A percentile compares a stretch with the other conserved stretches of the same genome.
Conservation (phyloP, 1,140 invertebrate species). For the Conopomorpha cramerella region DNA sequence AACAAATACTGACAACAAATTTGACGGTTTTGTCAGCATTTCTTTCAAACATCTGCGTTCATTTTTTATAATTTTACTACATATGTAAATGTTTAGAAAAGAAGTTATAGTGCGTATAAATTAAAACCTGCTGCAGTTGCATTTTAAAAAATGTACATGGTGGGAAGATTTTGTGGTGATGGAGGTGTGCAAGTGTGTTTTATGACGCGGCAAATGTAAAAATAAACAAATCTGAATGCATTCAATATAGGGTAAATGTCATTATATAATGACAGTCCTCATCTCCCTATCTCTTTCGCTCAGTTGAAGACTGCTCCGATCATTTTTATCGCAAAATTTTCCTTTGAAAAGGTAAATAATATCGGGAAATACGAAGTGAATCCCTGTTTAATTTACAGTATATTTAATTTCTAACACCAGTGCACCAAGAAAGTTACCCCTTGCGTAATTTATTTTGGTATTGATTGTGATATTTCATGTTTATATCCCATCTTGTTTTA, state of each 20-base stretch:
- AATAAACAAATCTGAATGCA: not conserved
- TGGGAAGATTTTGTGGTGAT: not conserved
- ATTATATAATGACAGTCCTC: not conserved
- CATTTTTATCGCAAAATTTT: conserved; percentile 7
- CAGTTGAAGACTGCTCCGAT: conserved; percentile 2
- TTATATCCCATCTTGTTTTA: too few species aligned
- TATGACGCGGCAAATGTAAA: not conserved
- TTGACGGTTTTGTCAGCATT: too few species aligned
- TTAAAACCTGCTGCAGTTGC: too few species aligned
- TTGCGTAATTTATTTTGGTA: not conserved
- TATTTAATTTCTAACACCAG: too few species aligned
- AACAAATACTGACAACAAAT: too few species aligned
- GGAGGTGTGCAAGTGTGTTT: not conserved
- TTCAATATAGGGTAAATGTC: not conserved
- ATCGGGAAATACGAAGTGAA: conserved; percentile 7
- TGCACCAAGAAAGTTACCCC: too few species aligned
- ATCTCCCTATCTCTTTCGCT: not conserved
- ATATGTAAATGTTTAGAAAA: too few species aligned
- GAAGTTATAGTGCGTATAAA: too few species aligned
- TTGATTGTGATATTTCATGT: not conserved
- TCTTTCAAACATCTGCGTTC: too few species aligned
- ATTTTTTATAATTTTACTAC: too few species aligned
- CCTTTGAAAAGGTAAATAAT: conserved; percentile 21
- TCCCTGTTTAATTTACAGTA: not conserved
- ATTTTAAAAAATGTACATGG: not conserved